phyloP scores from a whole-genome alignment of 1,140 invertebrate genomes.

The Manduca sexta region DNA sequence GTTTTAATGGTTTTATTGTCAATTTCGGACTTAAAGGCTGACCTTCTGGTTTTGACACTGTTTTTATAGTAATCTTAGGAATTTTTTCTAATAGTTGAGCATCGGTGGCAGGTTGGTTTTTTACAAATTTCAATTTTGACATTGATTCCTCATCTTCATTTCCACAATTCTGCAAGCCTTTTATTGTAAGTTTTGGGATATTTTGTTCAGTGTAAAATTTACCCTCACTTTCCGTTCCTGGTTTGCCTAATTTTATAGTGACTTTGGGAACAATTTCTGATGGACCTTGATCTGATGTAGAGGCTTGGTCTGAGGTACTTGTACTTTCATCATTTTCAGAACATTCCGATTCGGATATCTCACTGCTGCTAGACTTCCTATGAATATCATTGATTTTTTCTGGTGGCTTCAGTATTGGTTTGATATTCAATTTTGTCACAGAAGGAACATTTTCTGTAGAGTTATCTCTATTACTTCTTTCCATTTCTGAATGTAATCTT shows the following conservation, averaged over 20 bases:
- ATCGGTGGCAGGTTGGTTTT: constrained; percentile 53
- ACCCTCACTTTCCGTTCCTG: constrained; percentile 59
- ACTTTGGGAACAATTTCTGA: constrained; percentile 61
- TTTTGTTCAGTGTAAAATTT: constrained; percentile 64
- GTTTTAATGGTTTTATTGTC: constrained; percentile 56
- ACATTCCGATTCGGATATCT: constrained; percentile 69
- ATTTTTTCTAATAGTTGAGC: constrained; percentile 53
- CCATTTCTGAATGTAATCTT: constrained; percentile 4
- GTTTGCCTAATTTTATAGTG: constrained; percentile 66
- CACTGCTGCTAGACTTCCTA: constrained; percentile 68
- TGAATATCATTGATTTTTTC: constrained; percentile 62
- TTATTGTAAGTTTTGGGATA: constrained; percentile 62
- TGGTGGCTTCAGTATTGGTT: constrained; percentile 56
- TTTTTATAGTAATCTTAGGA: constrained; percentile 66
- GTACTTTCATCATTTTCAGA: constrained; percentile 69
- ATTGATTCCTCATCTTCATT: constrained; percentile 33
- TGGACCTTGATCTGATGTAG: constrained; percentile 52
- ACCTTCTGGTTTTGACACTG: constrained; percentile 47
- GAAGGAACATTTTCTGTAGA: constrained; percentile 37
- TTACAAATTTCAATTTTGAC: constrained; percentile 50
- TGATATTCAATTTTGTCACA: constrained; percentile 66
- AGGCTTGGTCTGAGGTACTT: constrained; percentile 61
- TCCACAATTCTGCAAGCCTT: constrained; percentile 52
- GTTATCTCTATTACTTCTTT: constrained; percentile 14
- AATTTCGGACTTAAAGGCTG: constrained; percentile 63